Evolutionary conservation across 1,140 invertebrate species (phyloP).

Genomic region (Dryas iulia): DNA sequence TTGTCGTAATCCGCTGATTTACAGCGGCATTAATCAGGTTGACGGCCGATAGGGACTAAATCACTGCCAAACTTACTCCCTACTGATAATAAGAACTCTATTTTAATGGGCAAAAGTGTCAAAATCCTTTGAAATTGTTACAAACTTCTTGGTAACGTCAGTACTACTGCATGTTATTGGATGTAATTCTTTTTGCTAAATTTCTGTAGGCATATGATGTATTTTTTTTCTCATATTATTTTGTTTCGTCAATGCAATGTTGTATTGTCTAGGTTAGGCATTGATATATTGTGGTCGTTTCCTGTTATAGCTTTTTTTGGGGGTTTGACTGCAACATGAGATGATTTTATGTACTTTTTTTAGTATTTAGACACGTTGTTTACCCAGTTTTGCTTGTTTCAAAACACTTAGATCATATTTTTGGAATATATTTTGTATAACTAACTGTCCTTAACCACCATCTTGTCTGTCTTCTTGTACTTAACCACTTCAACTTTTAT

Average conservation of each 20-base stretch:
- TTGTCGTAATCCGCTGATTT: slow-evolving; percentile 80
- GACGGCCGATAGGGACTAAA: slow-evolving; percentile 78
- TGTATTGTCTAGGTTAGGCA: slow-evolving; percentile 62
- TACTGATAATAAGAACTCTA: slow-evolving; percentile 46
- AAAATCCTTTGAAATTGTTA: slow-evolving; percentile 37
- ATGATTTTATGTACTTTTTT: slow-evolving; percentile 16
- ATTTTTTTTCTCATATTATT: slow-evolving; percentile 36
- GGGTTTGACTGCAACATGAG: slow-evolving; percentile 64
- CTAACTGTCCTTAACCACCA: too few species aligned
- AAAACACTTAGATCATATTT: too few species aligned
- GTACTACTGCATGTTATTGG: slow-evolving; percentile 77
- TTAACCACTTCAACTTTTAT: too few species aligned
- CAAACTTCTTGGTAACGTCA: slow-evolving; percentile 45
- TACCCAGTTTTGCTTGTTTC: too few species aligned
- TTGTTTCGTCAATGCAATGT: slow-evolving; percentile 50
- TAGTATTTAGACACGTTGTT: too few species aligned
- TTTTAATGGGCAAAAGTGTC: slow-evolving; percentile 31
- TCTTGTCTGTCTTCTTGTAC: too few species aligned
- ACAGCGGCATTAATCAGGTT: slow-evolving; percentile 78
- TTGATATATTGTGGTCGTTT: slow-evolving; percentile 70
- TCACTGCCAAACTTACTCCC: slow-evolving; percentile 58
- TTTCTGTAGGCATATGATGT: slow-evolving; percentile 49
- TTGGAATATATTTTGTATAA: too few species aligned
- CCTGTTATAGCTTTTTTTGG: slow-evolving; percentile 58
- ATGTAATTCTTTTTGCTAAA: slow-evolving; percentile 78